These are phyloP conservation scores for Spea multiplicata DNA, from an alignment of 2,113 vertebrate genomes.

Conservation along the genomic window DNA sequence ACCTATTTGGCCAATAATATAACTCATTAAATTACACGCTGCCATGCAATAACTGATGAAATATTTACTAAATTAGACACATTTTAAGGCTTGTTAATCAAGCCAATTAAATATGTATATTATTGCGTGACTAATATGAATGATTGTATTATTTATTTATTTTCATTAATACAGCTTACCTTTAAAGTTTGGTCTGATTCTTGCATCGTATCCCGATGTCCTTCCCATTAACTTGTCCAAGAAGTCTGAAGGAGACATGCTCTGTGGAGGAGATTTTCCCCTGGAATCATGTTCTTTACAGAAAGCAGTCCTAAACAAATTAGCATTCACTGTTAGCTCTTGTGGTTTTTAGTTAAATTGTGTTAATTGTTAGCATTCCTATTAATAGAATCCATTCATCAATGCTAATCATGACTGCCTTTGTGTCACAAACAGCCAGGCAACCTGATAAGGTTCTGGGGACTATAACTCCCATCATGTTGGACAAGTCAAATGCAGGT, in stretches of 20 bases:
- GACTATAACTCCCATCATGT: too few relatives aligned
- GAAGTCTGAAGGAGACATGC: constrained; percentile 95
- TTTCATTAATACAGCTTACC: constrained; percentile 68
- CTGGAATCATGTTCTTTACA: constrained; percentile 95
- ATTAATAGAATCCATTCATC: neutral
- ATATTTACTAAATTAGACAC: too few relatives aligned
- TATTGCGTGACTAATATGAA: too few relatives aligned
- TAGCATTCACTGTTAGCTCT: constrained; percentile 47
- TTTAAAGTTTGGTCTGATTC: constrained; percentile 99
- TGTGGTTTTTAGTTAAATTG: neutral
- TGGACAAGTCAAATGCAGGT: too few relatives aligned
- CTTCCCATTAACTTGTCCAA: constrained; percentile 98
- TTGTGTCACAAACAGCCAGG: too few relatives aligned
- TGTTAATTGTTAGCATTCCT: neutral
- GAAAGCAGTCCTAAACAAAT: constrained; percentile 77
- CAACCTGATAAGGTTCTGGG: too few relatives aligned
- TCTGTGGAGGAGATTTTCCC: constrained; percentile 79
- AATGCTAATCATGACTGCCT: neutral
- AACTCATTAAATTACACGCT: too few relatives aligned
- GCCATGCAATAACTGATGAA: too few relatives aligned
- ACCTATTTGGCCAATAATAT: too few relatives aligned
- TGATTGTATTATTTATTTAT: too few relatives aligned
- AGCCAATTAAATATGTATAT: too few relatives aligned
- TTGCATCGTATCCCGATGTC: constrained; percentile 95
- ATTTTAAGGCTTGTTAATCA: too few relatives aligned